Conservation (phyloP, 2,888 invertebrate genomes). For the Agrochola circellaris region DNA sequence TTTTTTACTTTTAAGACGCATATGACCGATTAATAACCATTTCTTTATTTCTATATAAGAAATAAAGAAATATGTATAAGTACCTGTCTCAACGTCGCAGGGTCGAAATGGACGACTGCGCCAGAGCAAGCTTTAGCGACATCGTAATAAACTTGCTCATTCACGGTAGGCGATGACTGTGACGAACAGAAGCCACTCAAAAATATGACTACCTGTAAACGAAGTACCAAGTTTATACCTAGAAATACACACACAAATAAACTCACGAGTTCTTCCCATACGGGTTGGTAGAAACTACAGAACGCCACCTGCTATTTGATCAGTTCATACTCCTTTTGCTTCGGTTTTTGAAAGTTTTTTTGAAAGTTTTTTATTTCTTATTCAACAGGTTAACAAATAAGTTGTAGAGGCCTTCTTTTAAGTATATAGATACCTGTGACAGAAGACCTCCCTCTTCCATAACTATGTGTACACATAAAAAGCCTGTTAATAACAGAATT, state of each 20-base stretch:
- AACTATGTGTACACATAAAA: too few relatives aligned
- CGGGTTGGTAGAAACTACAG: background rate
- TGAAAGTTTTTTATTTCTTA: too few relatives aligned
- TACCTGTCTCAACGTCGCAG: conserved; percentile 72
- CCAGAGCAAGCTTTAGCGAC: conserved; percentile 80
- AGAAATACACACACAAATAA: background rate
- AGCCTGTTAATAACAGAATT: too few relatives aligned
- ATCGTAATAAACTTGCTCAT: conserved; percentile 77
- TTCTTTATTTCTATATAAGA: too few relatives aligned
- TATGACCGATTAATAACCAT: background rate
- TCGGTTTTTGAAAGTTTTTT: too few relatives aligned
- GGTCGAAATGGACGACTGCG: conserved; percentile 73
- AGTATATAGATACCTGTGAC: too few relatives aligned
- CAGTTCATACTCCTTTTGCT: too few relatives aligned
- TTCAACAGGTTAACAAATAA: too few relatives aligned
- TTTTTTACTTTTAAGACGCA: background rate
- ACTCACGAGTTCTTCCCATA: background rate
- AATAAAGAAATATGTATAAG: background rate
- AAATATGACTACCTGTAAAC: conserved; percentile 70
- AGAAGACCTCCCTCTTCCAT: too few relatives aligned
- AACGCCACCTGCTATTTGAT: background rate
- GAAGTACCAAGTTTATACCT: background rate
- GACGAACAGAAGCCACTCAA: conserved; percentile 77
- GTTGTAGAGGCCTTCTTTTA: too few relatives aligned
- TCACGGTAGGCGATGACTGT: conserved; percentile 24